Conservation (phyloP, 2,888 invertebrate genomes). For the Poecilobothrus nobilitatus region DNA sequence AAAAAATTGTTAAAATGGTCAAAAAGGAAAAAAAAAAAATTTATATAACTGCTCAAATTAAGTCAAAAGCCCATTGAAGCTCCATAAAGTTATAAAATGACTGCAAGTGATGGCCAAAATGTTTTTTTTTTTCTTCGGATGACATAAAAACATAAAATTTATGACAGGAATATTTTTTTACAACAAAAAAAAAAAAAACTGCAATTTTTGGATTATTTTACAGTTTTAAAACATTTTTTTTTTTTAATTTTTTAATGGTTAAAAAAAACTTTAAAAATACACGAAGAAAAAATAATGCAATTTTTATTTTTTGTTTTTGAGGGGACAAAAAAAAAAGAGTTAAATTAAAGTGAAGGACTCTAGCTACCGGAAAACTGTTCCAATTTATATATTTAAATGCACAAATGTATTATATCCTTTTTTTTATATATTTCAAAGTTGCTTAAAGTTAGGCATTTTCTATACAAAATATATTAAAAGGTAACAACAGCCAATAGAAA, state of each 20-base stretch:
- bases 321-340: background rate
- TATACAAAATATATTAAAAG: too few relatives aligned
- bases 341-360: too few relatives aligned
- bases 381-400: too few relatives aligned
- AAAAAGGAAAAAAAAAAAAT: background rate
- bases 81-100: constrained; percentile 3
- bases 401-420: too few relatives aligned
- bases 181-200: background rate
- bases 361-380: too few relatives aligned
- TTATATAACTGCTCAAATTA: background rate
- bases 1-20: background rate
- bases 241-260: too few relatives aligned
- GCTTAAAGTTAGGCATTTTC: too few relatives aligned
- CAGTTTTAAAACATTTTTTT: background rate
- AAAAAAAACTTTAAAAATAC: too few relatives aligned
- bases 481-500: too few relatives aligned
- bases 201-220: background rate
- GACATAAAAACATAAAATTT: constrained; percentile 4
- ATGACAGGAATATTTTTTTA: background rate
- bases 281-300: too few relatives aligned
- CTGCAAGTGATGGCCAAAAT: background rate
- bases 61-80: constrained; percentile 4
- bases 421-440: too few relatives aligned
- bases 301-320: background rate
- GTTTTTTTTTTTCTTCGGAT: background rate